These are phyloP conservation scores for Scaptomyza tumidula DNA, from an alignment of 2,888 invertebrate genomes.

Conservation along the genomic window DNA sequence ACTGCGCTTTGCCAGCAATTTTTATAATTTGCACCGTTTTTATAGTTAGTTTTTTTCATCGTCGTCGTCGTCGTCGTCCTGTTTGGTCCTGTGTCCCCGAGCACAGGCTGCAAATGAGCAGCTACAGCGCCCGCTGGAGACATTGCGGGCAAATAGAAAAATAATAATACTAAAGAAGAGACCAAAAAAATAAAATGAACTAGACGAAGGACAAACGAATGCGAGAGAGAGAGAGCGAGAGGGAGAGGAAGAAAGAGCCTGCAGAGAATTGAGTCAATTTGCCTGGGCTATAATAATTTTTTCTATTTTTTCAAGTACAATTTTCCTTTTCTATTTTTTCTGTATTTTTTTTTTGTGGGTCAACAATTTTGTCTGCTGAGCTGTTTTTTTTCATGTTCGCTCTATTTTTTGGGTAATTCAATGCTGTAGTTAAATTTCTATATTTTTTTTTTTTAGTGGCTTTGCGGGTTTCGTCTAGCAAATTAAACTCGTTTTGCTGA, in stretches of 20 bases:
- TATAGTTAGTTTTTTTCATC: slow-evolving; percentile 21
- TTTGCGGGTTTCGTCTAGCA: slow-evolving; percentile 5
- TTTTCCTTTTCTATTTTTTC: not conserved
- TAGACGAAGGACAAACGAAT: slow-evolving; percentile 40
- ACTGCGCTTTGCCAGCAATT: slow-evolving; percentile 78
- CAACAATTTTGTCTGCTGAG: slow-evolving; percentile 38
- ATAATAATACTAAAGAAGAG: slow-evolving; percentile 36
- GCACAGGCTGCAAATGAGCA: slow-evolving; percentile 76
- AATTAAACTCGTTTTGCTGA: slow-evolving; percentile 26
- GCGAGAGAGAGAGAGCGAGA: not conserved
- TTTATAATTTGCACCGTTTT: slow-evolving; percentile 74
- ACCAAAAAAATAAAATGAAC: slow-evolving; percentile 45
- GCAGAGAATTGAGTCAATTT: slow-evolving; percentile 73
- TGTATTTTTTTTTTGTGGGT: slow-evolving; percentile 50
- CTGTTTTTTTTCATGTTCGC: slow-evolving; percentile 5
- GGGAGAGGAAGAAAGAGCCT: slow-evolving; percentile 34
- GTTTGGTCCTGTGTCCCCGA: slow-evolving; percentile 38
- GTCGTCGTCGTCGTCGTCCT: slow-evolving; percentile 11
- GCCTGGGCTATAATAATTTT: slow-evolving; percentile 39
- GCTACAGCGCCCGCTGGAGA: slow-evolving; percentile 56
- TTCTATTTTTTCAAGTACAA: not conserved
- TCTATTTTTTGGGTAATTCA: slow-evolving; percentile 13
- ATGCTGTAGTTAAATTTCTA: not conserved
- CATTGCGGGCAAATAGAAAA: slow-evolving; percentile 69
- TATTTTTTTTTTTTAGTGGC: not conserved